Evolutionary conservation across 2,113 vertebrate species (phyloP).

Genomic region (Hemibagrus wyckioides): DNA sequence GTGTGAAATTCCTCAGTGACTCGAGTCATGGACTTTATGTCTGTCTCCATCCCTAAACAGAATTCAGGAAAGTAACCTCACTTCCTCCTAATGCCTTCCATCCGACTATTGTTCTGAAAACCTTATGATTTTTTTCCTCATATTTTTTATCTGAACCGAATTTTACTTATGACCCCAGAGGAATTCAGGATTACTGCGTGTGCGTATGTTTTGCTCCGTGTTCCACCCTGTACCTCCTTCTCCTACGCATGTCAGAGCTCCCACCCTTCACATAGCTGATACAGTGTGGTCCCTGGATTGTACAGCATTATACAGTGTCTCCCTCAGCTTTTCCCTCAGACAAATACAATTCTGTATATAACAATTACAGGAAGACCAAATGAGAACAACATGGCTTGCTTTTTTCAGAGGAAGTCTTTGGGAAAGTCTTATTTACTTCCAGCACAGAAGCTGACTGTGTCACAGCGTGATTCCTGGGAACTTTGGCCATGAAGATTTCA

Average conservation of each 20-base stretch:
- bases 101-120: neutral
- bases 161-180: constrained; percentile 49
- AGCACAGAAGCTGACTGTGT: neutral
- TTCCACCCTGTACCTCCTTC: constrained; percentile 7
- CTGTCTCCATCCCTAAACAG: neutral
- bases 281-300: neutral
- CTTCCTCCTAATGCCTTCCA: constrained; percentile 39
- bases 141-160: constrained; percentile 41
- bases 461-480: neutral
- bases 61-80: constrained; percentile 18
- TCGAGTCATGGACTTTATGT: neutral
- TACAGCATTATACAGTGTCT: neutral
- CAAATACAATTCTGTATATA: neutral
- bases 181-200: constrained; percentile 44
- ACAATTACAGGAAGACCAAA: constrained; percentile 42
- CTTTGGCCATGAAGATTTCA: neutral
- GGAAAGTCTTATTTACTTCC: neutral
- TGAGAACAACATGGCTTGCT: constrained; percentile 20
- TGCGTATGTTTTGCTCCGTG: neutral
- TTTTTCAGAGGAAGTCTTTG: constrained; percentile 10
- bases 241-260: constrained; percentile 5
- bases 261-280: neutral
- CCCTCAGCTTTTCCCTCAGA: neutral
- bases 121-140: neutral
- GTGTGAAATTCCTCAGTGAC: constrained; percentile 16